phyloP scores from a whole-genome alignment of 1,140 invertebrate genomes.

The Drepana arcuata region DNA sequence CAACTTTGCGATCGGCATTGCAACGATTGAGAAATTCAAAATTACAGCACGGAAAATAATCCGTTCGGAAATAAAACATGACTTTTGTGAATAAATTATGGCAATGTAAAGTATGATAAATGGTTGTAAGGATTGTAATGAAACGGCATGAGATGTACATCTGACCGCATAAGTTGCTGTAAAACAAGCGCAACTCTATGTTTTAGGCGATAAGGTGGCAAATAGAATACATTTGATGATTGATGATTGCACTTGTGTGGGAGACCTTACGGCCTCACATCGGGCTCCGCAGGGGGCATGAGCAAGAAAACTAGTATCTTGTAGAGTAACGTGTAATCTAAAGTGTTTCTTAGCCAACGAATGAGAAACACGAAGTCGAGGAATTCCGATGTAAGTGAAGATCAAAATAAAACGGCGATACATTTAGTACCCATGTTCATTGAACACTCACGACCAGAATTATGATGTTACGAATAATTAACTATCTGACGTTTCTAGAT shows the following conservation, averaged over 20 bases:
- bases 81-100: slow-evolving; percentile 66
- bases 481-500: slow-evolving; percentile 55
- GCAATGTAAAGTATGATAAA: slow-evolving; percentile 70
- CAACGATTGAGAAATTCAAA: slow-evolving; percentile 60
- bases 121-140: slow-evolving; percentile 61
- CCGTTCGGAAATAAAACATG: slow-evolving; percentile 54
- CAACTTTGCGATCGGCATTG: slow-evolving; percentile 47
- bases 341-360: slow-evolving; percentile 44
- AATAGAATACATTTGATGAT: slow-evolving; percentile 25
- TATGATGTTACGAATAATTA: slow-evolving; percentile 66
- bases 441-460: slow-evolving; percentile 54
- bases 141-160: slow-evolving; percentile 53
- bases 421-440: slow-evolving; percentile 35
- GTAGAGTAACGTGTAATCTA: slow-evolving; percentile 60
- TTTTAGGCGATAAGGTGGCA: slow-evolving; percentile 27
- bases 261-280: slow-evolving; percentile 47
- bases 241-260: slow-evolving; percentile 34
- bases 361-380: no score
- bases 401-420: slow-evolving; percentile 30
- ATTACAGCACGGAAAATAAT: slow-evolving; percentile 59
- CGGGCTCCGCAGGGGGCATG: slow-evolving; percentile 54
- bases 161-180: slow-evolving; percentile 25
- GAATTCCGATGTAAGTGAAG: slow-evolving; percentile 10
- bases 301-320: slow-evolving; percentile 59
- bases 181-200: slow-evolving; percentile 18